Conservation (phyloP, 2,888 invertebrate genomes). For the Acanthoscelides obtectus region DNA sequence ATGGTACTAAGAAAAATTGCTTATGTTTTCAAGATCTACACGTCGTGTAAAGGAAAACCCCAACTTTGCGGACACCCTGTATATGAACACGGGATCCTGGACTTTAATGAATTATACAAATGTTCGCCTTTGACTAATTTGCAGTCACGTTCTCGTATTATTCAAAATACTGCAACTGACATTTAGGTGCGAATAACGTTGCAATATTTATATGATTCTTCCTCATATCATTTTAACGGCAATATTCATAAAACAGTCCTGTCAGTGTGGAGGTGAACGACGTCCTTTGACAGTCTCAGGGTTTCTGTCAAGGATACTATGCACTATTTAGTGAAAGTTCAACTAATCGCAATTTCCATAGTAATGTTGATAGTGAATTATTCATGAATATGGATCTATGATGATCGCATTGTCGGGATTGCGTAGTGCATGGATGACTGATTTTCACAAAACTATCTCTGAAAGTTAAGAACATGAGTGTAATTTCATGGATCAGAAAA, state of each 20-base stretch:
- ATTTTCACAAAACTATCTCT: too few species aligned
- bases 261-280: neutral
- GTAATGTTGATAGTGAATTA: neutral
- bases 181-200: neutral
- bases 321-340: neutral
- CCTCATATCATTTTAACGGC: neutral
- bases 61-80: too few species aligned
- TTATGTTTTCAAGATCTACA: too few species aligned
- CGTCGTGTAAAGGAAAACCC: too few species aligned
- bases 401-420: too few species aligned
- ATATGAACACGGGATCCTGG: too few species aligned
- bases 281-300: neutral
- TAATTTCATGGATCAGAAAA: too few species aligned
- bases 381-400: neutral
- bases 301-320: neutral
- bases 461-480: too few species aligned
- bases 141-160: neutral
- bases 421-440: too few species aligned
- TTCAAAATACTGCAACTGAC: neutral
- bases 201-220: neutral
- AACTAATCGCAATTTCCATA: neutral
- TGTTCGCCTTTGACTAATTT: neutral
- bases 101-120: neutral
- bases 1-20: too few species aligned
- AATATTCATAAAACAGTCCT: neutral